Base-by-base conservation (phyloP, 2,888 invertebrate genomes). In the Brachyptera putata region DNA sequence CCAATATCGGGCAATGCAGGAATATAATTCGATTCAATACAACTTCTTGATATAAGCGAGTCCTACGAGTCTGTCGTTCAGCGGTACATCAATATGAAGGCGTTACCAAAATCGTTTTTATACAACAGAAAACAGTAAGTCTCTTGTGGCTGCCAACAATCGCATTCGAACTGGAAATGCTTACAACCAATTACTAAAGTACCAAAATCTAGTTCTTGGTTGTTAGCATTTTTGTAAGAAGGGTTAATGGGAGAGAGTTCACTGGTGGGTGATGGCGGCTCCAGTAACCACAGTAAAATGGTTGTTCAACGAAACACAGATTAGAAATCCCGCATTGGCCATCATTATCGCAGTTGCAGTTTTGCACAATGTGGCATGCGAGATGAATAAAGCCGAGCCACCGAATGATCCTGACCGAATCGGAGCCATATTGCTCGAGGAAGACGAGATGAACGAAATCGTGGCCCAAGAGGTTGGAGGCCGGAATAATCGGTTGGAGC, bases 281-380 rank as follows among this genome's bases (percentile, higher is more conserved):
- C 58, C 58, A 16, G 36, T 13, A 16, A 11, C 13, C 21, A 21
- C 16, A 25, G 58, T 25, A n/a, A 58, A 58, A 37, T n/a, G 36
- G 9, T 36, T 22, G 4, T 49, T 49, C 18, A 58, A 49, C 9
- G 58, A 58, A 22, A 22, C 43, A 16, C 57, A 57, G 21, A 57
- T 57, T 16, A 55, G 57, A 24, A 57, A 57, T 26, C 22, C 26
- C n/a, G 43, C 30, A 26, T 16, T 46, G 48, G 43, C 16, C n/a
- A 57, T 57, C 16, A 57, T 57, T 11, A 48, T 57, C 18, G 57
- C 57, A 14, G 49, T 57, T 34, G 57, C 57, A 25, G 48, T 57
- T 24, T 26, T 57, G 26, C 57, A 57, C n/a, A 57, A 57, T 25
- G 49, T 57, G 11, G 57, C 57, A 3, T 55, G 50, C 13, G n/a